Base-by-base conservation (phyloP, 2,888 invertebrate genomes). In the Andrena chrysosceles region DNA sequence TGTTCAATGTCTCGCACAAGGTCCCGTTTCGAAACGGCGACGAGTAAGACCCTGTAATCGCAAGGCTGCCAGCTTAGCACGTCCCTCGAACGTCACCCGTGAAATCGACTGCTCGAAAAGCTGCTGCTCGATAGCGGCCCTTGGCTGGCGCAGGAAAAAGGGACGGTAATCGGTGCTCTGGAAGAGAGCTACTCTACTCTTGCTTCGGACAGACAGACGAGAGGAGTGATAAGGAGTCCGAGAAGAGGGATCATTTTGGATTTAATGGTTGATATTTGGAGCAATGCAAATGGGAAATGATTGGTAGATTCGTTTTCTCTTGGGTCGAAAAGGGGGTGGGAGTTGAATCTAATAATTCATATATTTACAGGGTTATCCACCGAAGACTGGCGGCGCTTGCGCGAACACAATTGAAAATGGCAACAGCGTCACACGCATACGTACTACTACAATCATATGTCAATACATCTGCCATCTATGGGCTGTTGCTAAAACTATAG, bases 81-180 rank as follows among this genome's bases (percentile, higher is more conserved):
- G 70, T 60, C 71, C 52, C 10, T 26, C 56, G 60, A 52, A 33
- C 64, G 59, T 71, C 59, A 62, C 35, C 67, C 68, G 13, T 72
- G 63, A 83, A 83, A 76, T 79, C 63, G 75, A 69, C 10, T n/a
- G n/a, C 33, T n/a, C 69, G 62, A 69, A 84, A 84, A 83, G 71
- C 59, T 64, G n/a, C 8, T 20, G 67, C 68, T 85, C 74, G 71
- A 80, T 80, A 84, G 72, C 49, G 33, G 26, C 7, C 48, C 13
- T 52, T 52, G 48, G 20, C 20, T 2, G 56, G 54, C 54, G 64
- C 64, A 33, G 73, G 60, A 74, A 80, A 71, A 71, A 62, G 56
- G 48, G 68, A 64, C 66, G 66, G 66, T 80, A 84, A 84, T 80
- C 67, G 72, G 48, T 42, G 63, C 4, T 23, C 52, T 6, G 29